Base-by-base conservation (phyloP, 1,140 invertebrate species). In the Ips nitidus region DNA sequence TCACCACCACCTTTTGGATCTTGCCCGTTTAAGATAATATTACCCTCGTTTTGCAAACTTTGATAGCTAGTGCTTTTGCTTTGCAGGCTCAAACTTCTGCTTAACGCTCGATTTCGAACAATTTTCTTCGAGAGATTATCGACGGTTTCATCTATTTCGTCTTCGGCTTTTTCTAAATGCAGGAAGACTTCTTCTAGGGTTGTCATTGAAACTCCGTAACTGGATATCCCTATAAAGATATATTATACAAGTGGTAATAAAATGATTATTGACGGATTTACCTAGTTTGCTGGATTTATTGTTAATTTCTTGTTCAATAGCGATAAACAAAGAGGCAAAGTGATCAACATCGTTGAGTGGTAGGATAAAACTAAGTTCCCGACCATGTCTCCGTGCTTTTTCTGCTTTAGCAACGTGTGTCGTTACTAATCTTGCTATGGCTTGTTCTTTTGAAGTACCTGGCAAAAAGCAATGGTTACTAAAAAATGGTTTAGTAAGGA, bases 151-250 rank as follows among this genome's bases (percentile, higher is more conserved):
- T 85, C 88, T 0, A 85, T 84, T 52, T 88, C 88, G 53, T 70
- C 68, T 45, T 86, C 88, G 66, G 88, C 87, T 53, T 89, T 87
- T 79, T 91, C 91, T 55, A 94, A 75, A 74, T 90, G 90, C 45
- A 95, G 82, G 55, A 89, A 89, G 7, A 94, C 94, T 80, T 98
- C 94, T 81, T 98, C 95, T 64, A 98, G 80, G 0, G 94, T 95
- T 8, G 94, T 96, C 90, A 97, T 95, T 39, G 94, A 95, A 0
- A 97, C 90, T 0, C 94, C 94, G 79, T 94, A 97, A 76, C 91
- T 94, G 68, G 86, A 89, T 60, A 97, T 91, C 37, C 90, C 90
- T 55, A 86, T 39, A 53, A n/a, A 40, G 42, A 43, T 6, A 37
- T 22, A 39, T 56, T 56, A 22, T 0, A 22, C 22, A 22, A 22